phyloP scores from a whole-genome alignment of 2,113 vertebrate species.

The Scomber japonicus region DNA sequence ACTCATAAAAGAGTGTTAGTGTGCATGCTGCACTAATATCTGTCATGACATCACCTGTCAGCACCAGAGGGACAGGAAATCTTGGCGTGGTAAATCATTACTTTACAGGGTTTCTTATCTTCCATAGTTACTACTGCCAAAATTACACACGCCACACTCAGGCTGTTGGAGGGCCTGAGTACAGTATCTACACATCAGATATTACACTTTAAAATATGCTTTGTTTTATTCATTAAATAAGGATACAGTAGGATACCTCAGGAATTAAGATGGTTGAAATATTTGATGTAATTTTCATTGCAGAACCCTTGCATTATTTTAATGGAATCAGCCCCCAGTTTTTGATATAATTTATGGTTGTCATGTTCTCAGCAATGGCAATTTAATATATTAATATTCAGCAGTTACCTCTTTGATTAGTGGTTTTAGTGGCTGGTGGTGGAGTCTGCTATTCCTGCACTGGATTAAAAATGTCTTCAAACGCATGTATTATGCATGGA shows the following conservation, averaged over 20 bases:
- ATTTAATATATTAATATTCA: not conserved
- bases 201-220: not conserved
- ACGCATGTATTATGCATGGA: not conserved
- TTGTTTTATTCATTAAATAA: not conserved
- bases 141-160: not conserved
- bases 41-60: conserved; percentile 59
- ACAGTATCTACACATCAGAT: not conserved
- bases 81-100: conserved; percentile 63
- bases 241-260: not conserved
- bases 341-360: not conserved
- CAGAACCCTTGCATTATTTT: not conserved
- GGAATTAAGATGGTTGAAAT: not conserved
- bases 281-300: not conserved
- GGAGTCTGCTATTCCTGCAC: not conserved
- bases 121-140: conserved; percentile 25
- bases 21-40: conserved; percentile 24
- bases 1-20: conserved; percentile 44
- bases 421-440: not conserved
- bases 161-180: conserved; percentile 4
- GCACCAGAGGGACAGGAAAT: conserved; percentile 51
- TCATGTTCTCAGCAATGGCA: not conserved
- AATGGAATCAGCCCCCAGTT: too few relatives aligned
- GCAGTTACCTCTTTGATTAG: not conserved
- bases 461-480: too few relatives aligned
- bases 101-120: conserved; percentile 50